Evolutionary conservation across 1,140 invertebrate species (phyloP).

Genomic region (Drosophila ohnishii): DNA sequence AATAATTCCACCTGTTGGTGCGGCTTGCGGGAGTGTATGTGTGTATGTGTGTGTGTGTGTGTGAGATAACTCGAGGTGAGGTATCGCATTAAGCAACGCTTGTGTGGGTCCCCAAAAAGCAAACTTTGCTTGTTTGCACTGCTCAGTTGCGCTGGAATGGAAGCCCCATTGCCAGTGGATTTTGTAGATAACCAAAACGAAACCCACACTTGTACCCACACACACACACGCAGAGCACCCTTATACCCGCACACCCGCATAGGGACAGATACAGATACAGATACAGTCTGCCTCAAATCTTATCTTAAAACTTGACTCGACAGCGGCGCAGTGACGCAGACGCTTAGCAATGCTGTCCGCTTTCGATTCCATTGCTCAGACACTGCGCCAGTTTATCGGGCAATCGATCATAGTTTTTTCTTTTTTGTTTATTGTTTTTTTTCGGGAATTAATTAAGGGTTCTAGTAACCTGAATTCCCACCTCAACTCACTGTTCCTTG

Average conservation of each 20-base stretch:
- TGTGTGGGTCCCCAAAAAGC: conserved; percentile 48
- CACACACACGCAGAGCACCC: conserved; percentile 7
- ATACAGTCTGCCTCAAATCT: conserved; percentile 66
- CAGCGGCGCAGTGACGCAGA: conserved; percentile 55
- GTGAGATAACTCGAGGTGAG: conserved; percentile 63
- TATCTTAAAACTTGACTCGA: conserved; percentile 81
- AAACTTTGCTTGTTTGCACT: conserved; percentile 66
- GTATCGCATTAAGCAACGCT: conserved; percentile 68
- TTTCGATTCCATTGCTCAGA: conserved; percentile 24
- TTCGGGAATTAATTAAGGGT: not conserved
- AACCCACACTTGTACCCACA: conserved; percentile 27
- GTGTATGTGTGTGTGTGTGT: conserved; percentile 23
- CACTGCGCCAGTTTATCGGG: conserved; percentile 24
- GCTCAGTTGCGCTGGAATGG: conserved; percentile 57
- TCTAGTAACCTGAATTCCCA: not conserved
- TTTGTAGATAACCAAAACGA: conserved; percentile 66
- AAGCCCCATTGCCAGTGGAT: conserved; percentile 66
- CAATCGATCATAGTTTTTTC: conserved; percentile 14
- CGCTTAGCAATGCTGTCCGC: conserved; percentile 38
- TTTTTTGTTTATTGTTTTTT: not conserved
- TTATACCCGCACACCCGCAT: conserved; percentile 9
- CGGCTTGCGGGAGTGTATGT: conserved; percentile 22
- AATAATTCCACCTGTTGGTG: conserved; percentile 78
- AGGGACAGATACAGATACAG: conserved; percentile 22
- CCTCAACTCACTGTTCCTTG: not conserved